A percentile compares a stretch with the other conserved stretches of the same genome.
phyloP scores from a whole-genome alignment of 2,888 invertebrate genomes.

The Eupithecia subumbrata region DNA sequence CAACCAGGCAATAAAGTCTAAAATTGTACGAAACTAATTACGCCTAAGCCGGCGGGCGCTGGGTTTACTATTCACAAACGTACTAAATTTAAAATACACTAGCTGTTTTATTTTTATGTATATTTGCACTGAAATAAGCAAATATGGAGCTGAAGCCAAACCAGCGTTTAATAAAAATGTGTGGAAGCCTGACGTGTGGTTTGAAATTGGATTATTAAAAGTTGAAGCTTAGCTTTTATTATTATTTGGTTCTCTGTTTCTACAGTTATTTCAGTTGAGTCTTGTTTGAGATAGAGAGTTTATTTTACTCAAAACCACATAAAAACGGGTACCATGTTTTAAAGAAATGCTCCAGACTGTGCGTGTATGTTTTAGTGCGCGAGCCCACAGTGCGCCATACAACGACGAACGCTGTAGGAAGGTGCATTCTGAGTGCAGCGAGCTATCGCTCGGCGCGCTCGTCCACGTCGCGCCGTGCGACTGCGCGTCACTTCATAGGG shows the following conservation, averaged over 20 bases:
- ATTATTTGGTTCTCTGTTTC: not conserved
- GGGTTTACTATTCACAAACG: slow-evolving; percentile 33
- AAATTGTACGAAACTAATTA: slow-evolving; percentile 77
- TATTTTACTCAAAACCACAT: not conserved
- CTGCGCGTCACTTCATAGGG: too few species aligned
- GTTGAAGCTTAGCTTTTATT: not conserved
- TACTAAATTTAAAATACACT: slow-evolving; percentile 43
- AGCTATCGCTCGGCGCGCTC: too few species aligned
- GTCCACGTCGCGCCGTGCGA: too few species aligned
- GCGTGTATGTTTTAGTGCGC: too few species aligned
- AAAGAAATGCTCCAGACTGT: too few species aligned
- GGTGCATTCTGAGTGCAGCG: too few species aligned
- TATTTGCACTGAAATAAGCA: slow-evolving; percentile 4
- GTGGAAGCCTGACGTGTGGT: not conserved
- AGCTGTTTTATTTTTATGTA: slow-evolving; percentile 1
- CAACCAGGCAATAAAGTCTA: slow-evolving; percentile 69
- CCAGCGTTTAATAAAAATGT: not conserved
- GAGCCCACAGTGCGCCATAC: too few species aligned
- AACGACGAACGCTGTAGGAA: too few species aligned
- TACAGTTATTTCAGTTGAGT: not conserved
- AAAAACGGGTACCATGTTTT: not conserved
- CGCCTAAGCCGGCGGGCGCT: slow-evolving; percentile 56
- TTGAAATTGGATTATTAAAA: slow-evolving; percentile 4
- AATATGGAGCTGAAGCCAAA: not conserved
- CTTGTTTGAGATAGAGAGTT: not conserved